These are phyloP conservation scores for Asobara japonica DNA, from an alignment of 1,140 invertebrate genomes.

Conservation along the genomic window DNA sequence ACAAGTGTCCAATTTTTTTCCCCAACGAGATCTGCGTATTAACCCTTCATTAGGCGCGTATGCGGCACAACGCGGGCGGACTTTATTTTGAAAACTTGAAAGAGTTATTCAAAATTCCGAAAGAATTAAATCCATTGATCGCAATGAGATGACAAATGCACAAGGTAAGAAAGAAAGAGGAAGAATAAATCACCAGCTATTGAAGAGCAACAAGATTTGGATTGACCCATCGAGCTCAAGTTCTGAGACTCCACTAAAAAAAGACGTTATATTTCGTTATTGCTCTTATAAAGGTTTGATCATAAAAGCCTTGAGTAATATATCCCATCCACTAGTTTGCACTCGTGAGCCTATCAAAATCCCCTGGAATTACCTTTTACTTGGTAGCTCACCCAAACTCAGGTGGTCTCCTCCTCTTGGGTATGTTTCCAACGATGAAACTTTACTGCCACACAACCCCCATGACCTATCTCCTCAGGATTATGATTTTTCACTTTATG, in stretches of 20 bases:
- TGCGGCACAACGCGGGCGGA: no score
- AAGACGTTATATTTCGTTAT: slow-evolving; percentile 9
- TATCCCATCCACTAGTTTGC: slow-evolving; percentile 5
- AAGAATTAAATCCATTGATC: neutral
- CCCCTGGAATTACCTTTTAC: slow-evolving; percentile 4
- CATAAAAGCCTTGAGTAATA: slow-evolving; percentile 5
- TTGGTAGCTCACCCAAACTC: neutral
- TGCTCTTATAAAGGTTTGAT: neutral
- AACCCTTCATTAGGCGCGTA: no score
- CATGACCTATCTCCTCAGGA: slow-evolving; percentile 4
- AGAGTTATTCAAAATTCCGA: no score
- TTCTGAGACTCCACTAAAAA: neutral
- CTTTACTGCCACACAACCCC: neutral
- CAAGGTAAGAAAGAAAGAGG: neutral
- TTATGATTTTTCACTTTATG: slow-evolving; percentile 11
- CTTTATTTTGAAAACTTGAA: no score
- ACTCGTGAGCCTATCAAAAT: slow-evolving; percentile 13
- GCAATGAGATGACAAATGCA: neutral
- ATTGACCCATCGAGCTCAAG: neutral
- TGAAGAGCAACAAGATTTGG: neutral
- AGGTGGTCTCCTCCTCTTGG: neutral
- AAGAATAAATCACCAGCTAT: neutral
- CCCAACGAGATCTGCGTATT: no score
- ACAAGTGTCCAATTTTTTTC: no score
- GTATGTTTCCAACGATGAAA: neutral